Conservation (phyloP, 2,888 invertebrate species). For the Heliconius erato region DNA sequence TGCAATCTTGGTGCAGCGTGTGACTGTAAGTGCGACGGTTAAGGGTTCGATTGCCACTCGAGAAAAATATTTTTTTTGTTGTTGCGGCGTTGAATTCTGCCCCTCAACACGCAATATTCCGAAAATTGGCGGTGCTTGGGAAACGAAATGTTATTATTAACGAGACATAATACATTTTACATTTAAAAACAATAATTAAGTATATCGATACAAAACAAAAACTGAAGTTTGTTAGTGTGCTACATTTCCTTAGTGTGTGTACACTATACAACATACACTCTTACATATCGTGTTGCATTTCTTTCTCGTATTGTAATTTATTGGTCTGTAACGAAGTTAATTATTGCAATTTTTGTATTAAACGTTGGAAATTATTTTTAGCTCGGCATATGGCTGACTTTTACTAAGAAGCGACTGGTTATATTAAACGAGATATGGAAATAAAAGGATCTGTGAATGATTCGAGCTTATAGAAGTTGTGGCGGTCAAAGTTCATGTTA, state of each 20-base stretch:
- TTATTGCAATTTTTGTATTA: constrained; percentile 86
- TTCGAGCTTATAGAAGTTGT: background rate
- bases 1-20: too few relatives aligned
- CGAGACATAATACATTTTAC: background rate
- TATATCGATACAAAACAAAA: constrained; percentile 34
- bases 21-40: too few relatives aligned
- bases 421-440: constrained; percentile 28
- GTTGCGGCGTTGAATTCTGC: background rate
- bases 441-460: constrained; percentile 13
- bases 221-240: constrained; percentile 50
- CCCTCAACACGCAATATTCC: background rate
- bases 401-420: constrained; percentile 70
- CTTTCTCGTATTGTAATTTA: constrained; percentile 86
- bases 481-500: constrained; percentile 24
- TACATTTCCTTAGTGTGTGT: constrained; percentile 43
- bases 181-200: constrained; percentile 11
- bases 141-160: background rate
- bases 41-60: too few relatives aligned
- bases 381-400: constrained; percentile 75
- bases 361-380: constrained; percentile 86
- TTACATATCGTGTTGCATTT: constrained; percentile 79
- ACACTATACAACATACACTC: constrained; percentile 46
- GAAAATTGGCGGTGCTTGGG: background rate
- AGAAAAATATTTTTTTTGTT: too few relatives aligned
- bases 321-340: constrained; percentile 86